These are phyloP conservation scores for Ictalurus punctatus DNA, from an alignment of 2,113 vertebrate species.

Conservation along the genomic window DNA sequence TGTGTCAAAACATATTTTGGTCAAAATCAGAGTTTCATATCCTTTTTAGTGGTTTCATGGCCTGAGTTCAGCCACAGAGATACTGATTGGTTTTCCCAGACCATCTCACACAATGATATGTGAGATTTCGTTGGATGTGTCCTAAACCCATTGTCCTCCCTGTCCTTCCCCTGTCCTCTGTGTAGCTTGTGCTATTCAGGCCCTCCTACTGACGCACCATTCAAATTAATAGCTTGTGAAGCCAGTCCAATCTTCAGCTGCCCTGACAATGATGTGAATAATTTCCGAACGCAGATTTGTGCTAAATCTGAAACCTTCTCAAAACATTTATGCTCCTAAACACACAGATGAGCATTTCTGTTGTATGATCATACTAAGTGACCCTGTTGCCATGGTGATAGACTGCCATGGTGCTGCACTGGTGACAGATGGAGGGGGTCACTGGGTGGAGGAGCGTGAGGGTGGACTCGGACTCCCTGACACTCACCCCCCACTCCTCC, in stretches of 20 bases:
- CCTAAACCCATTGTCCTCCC: slow-evolving; percentile 45
- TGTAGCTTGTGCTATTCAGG: slow-evolving; percentile 32
- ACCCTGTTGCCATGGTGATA: slow-evolving; percentile 52
- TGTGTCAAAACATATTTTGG: neutral
- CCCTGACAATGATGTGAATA: neutral
- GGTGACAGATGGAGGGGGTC: slow-evolving; percentile 54
- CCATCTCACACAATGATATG: neutral
- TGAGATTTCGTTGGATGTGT: neutral
- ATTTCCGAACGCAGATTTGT: slow-evolving; percentile 1
- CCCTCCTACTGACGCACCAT: slow-evolving; percentile 28
- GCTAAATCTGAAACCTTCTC: neutral
- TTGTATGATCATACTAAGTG: slow-evolving; percentile 24
- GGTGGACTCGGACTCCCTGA: slow-evolving; percentile 9
- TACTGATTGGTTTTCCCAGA: neutral
- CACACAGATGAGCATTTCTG: neutral
- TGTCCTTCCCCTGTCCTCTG: slow-evolving; percentile 30
- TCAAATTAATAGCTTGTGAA: slow-evolving; percentile 21
- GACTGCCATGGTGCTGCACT: slow-evolving; percentile 12
- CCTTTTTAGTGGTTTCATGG: neutral
- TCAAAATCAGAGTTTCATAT: neutral
- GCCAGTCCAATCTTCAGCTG: slow-evolving; percentile 7
- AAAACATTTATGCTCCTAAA: no score
- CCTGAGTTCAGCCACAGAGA: neutral
- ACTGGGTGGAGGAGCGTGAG: slow-evolving; percentile 31
- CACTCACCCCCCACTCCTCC: neutral